Evolutionary conservation across 2,113 vertebrate species (phyloP).

Genomic region (Fregata magnificens): DNA sequence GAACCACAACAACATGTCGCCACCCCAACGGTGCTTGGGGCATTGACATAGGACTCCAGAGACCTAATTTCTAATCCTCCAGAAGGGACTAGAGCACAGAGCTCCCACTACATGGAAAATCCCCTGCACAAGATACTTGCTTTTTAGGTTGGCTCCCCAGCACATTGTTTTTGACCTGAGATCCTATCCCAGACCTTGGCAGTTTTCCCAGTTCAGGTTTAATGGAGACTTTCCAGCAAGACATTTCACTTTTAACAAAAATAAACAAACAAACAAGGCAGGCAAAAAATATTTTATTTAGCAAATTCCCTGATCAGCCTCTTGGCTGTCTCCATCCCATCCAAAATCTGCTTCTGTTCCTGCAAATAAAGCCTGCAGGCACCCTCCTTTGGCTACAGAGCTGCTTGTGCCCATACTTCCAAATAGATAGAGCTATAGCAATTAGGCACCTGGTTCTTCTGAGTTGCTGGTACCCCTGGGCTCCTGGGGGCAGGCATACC

Average conservation of each 20-base stretch:
- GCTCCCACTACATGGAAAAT: neutral
- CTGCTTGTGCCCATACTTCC: neutral
- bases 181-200: neutral
- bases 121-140: neutral
- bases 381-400: neutral
- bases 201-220: neutral
- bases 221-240: neutral
- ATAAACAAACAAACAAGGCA: neutral
- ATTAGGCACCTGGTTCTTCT: neutral
- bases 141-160: neutral
- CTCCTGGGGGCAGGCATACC: neutral
- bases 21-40: neutral
- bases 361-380: neutral
- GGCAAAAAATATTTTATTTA: neutral
- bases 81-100: neutral
- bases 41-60: neutral
- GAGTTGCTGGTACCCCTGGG: neutral
- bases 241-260: constrained; percentile 4
- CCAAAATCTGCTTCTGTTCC: neutral
- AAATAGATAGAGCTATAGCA: neutral
- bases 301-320: neutral
- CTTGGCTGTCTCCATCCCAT: neutral
- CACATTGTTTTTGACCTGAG: neutral
- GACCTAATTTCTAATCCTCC: neutral
- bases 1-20: neutral